Evolutionary conservation across 2,113 vertebrate genomes (phyloP).

Genomic region (Ceuthmochares aereus): DNA sequence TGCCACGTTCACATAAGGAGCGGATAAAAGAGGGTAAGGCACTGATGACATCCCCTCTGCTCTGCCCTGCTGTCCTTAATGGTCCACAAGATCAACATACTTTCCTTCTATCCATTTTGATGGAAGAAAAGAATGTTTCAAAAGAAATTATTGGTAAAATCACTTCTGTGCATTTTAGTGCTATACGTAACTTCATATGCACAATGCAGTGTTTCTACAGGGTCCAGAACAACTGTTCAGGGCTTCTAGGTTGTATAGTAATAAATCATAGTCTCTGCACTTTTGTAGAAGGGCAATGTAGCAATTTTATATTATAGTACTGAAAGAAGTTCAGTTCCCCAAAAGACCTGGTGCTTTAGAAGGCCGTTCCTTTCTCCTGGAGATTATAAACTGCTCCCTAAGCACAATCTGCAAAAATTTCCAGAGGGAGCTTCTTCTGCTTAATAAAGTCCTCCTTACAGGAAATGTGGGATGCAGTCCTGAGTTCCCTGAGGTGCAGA

Average conservation of each 20-base stretch:
- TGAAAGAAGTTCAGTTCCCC: neutral
- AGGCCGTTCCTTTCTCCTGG: neutral
- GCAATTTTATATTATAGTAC: neutral
- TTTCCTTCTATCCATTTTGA: neutral
- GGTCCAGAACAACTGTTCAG: neutral
- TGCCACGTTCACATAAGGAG: accelerated
- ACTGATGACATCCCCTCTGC: neutral
- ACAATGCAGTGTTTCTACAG: neutral
- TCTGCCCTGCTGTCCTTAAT: neutral
- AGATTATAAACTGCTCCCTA: neutral
- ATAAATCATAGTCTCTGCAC: neutral
- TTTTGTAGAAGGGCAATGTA: neutral
- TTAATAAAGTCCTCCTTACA: neutral
- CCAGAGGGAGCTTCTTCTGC: neutral
- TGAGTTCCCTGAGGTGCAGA: neutral
- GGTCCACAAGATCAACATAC: neutral
- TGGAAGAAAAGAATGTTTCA: neutral
- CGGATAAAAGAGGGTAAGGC: neutral
- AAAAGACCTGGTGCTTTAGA: neutral
- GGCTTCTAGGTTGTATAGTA: neutral
- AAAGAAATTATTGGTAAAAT: neutral
- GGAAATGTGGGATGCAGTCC: neutral
- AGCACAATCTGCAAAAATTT: constrained; percentile 4
- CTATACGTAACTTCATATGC: accelerated
- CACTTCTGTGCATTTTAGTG: neutral